Evolutionary conservation across 2,888 invertebrate species (phyloP).

Genomic region (Drosophila suboccidentalis): DNA sequence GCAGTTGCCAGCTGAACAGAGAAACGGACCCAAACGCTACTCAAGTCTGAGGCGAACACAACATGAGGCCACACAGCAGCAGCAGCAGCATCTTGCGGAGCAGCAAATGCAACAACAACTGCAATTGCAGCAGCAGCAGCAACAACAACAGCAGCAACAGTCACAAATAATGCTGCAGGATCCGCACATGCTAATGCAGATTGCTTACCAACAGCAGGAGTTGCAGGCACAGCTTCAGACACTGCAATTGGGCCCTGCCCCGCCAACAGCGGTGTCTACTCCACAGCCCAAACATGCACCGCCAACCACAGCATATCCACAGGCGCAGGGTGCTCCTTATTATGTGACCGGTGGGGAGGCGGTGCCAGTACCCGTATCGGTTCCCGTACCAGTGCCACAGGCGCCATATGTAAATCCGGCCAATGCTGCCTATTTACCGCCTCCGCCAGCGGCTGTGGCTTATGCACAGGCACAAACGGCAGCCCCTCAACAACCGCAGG

Average conservation of each 20-base stretch:
- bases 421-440: slow-evolving; percentile 70
- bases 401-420: slow-evolving; percentile 60
- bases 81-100: slow-evolving; percentile 67
- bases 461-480: slow-evolving; percentile 71
- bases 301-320: slow-evolving; percentile 67
- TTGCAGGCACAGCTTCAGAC: slow-evolving; percentile 81
- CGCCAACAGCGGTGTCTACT: slow-evolving; percentile 58
- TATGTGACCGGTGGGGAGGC: slow-evolving; percentile 66
- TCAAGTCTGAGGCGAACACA: slow-evolving; percentile 88
- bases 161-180: slow-evolving; percentile 80
- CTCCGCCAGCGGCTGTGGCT: slow-evolving; percentile 74
- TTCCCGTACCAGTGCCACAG: slow-evolving; percentile 49
- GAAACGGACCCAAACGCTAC: slow-evolving; percentile 88
- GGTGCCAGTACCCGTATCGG: slow-evolving; percentile 57
- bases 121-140: slow-evolving; percentile 54
- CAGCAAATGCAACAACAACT: slow-evolving; percentile 38
- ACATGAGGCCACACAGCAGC: slow-evolving; percentile 75
- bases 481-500: slow-evolving; percentile 52
- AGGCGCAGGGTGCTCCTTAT: slow-evolving; percentile 58
- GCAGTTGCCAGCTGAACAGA: slow-evolving; percentile 84
- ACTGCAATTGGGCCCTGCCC: slow-evolving; percentile 71
- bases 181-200: slow-evolving; percentile 79
- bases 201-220: slow-evolving; percentile 82
- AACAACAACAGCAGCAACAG: slow-evolving; percentile 68
- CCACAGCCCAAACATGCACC: slow-evolving; percentile 59